Evolutionary conservation across 2,888 invertebrate species (phyloP), one percentile per base, ranked within the genome.

Genomic region (Cryptus viduatorius): DNA sequence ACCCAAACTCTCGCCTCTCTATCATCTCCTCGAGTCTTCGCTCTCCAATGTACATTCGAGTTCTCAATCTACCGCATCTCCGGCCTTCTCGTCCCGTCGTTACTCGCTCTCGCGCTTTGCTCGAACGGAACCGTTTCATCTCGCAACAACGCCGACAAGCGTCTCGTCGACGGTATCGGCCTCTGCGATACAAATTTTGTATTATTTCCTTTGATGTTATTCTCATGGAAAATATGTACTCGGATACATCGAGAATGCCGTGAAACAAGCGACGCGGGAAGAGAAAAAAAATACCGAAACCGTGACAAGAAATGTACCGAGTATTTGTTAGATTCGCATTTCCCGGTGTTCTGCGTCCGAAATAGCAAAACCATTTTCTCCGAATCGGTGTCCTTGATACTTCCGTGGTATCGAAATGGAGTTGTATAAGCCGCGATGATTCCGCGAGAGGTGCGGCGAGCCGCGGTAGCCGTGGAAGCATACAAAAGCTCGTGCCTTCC

Each of bases 371-470:
- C 31, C 16, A 67, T 82, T 77, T 82, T 77, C 65, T 29, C 31
- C 24, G 19, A 61, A 61, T 71, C 46, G 56, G 31, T 14, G 46
- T 64, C 24, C 24, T 37, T 14, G 24, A 42, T 19, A 53, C 68
- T 8, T 19, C n/a, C 2, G 24, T 79, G 76, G 82, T 83, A 89
- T 89, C 85, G 85, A 87, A 88, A 88, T 87, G 85, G 86, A 90
- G 88, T 88, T 86, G 87, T 88, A 88, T 68, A 68, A 82, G 87
- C 87, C 90, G 7, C 37, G 84, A 88, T 86, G 89, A 90, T 91
- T 90, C 89, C 84, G 86, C 71, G 50, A 67, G 56, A 78, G 77
- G 31, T 59, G 67, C 61, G 65, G 24, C 65, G 14, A 29, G 71
- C 56, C 19, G 48, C 10, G 37, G 53, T 48, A 31, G 14, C 24